Percentiles rank a stretch among this genome's conserved stretches.
Conservation (phyloP, 1,140 invertebrate genomes). For the Pogonognathellus flavescens region DNA sequence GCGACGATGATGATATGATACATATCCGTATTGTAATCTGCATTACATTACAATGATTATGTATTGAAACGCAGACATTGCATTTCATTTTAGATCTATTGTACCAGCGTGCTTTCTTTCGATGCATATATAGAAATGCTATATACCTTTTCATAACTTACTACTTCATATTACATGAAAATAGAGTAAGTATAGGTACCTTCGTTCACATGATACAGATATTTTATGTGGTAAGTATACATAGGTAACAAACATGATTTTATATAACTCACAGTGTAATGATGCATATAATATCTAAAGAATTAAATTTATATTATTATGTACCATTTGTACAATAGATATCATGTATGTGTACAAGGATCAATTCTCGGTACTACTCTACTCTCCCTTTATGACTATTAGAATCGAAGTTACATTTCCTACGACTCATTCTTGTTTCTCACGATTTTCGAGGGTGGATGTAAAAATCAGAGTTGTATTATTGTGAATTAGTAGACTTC, state of each 20-base stretch:
- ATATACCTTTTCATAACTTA: too few relatives aligned
- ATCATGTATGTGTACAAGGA: neutral
- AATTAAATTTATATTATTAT: neutral
- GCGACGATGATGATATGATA: too few relatives aligned
- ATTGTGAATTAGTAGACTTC: slow-evolving; percentile 50
- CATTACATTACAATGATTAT: too few relatives aligned
- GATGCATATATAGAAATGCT: too few relatives aligned
- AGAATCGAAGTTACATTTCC: slow-evolving; percentile 14
- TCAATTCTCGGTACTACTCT: neutral
- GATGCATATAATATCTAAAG: neutral
- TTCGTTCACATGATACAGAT: too few relatives aligned
- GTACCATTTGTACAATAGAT: neutral
- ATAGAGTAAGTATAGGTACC: too few relatives aligned
- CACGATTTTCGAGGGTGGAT: slow-evolving; percentile 46
- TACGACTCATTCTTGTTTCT: slow-evolving; percentile 33
- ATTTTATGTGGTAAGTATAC: too few relatives aligned
- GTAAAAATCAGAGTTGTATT: slow-evolving; percentile 39
- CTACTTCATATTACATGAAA: too few relatives aligned
- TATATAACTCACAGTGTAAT: neutral
- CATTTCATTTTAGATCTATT: too few relatives aligned
- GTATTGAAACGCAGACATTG: too few relatives aligned
- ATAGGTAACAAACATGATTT: neutral
- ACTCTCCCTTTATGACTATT: neutral
- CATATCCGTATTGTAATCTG: too few relatives aligned
- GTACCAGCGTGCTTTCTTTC: too few relatives aligned